These are phyloP conservation scores for Camponotus fellah DNA, from an alignment of 2,888 invertebrate genomes.

Conservation along the genomic window DNA sequence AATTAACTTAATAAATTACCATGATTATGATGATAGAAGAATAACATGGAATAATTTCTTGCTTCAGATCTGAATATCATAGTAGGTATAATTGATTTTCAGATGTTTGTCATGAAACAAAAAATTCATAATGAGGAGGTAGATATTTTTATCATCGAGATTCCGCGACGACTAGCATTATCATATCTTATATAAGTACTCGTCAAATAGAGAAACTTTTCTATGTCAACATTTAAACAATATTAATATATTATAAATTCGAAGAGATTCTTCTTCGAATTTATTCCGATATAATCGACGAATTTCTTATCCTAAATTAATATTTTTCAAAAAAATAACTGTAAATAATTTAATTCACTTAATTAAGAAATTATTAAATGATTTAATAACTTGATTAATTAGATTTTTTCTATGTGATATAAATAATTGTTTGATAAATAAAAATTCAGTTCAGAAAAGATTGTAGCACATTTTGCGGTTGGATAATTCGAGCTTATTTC, in stretches of 20 bases:
- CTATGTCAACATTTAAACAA: not conserved
- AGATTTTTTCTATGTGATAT: not conserved
- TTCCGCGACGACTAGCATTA: not conserved
- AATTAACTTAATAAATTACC: conserved; percentile 43
- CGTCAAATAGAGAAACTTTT: not conserved
- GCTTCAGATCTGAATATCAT: conserved; percentile 66
- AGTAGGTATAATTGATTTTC: too few species aligned
- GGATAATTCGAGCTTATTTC: conserved; percentile 70
- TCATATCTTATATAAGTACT: not conserved
- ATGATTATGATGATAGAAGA: conserved; percentile 47
- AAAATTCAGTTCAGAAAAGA: not conserved
- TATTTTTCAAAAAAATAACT: not conserved
- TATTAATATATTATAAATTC: not conserved
- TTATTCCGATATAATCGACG: not conserved
- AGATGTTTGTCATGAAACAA: conserved; percentile 65
- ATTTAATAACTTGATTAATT: not conserved
- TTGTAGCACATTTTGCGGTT: conserved; percentile 58
- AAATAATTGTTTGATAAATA: not conserved
- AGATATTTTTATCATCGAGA: conserved; percentile 31
- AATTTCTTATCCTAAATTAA: not conserved
- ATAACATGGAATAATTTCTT: conserved; percentile 48
- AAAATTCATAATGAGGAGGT: conserved; percentile 61
- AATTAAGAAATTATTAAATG: too few species aligned
- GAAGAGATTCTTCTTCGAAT: not conserved
- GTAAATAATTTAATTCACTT: too few species aligned